Percentiles rank a stretch among this genome's conserved stretches.
phyloP scores from a whole-genome alignment of 2,113 vertebrate genomes.

The Mesoclemmys tuberculata region DNA sequence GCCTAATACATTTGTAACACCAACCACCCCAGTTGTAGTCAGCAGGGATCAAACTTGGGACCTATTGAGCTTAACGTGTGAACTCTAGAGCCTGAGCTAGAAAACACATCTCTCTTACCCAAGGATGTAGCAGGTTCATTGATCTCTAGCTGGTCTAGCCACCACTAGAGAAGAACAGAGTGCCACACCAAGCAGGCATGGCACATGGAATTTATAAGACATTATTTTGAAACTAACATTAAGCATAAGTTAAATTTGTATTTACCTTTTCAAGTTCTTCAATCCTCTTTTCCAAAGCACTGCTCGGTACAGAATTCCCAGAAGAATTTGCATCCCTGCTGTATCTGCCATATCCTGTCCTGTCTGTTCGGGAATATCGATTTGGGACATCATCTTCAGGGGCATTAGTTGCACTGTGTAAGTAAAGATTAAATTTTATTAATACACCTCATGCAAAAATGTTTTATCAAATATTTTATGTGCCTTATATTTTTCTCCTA shows the following conservation, averaged over 20 bases:
- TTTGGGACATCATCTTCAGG: constrained; percentile 86
- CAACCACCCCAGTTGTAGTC: not conserved
- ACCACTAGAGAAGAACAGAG: not conserved
- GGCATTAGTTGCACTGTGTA: constrained; percentile 72
- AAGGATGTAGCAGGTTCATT: not conserved
- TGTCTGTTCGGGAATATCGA: constrained; percentile 80
- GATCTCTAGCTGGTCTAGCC: not conserved
- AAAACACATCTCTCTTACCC: not conserved
- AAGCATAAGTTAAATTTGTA: not conserved
- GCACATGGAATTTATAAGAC: not conserved
- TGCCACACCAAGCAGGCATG: not conserved
- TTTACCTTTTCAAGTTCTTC: constrained; percentile 95
- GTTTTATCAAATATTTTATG: not conserved
- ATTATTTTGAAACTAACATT: not conserved
- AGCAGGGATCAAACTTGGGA: not conserved
- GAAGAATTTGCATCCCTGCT: constrained; percentile 81
- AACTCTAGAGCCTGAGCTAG: not conserved
- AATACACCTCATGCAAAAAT: not conserved
- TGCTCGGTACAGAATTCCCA: constrained; percentile 71
- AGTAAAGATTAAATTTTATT: constrained; percentile 35
- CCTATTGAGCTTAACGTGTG: not conserved
- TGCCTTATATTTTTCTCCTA: not conserved
- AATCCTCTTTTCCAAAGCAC: constrained; percentile 88
- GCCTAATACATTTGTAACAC: not conserved
- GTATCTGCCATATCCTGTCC: constrained; percentile 80